Evolutionary conservation across 1,140 invertebrate genomes (phyloP).

Genomic region (Camponotus vicinus): DNA sequence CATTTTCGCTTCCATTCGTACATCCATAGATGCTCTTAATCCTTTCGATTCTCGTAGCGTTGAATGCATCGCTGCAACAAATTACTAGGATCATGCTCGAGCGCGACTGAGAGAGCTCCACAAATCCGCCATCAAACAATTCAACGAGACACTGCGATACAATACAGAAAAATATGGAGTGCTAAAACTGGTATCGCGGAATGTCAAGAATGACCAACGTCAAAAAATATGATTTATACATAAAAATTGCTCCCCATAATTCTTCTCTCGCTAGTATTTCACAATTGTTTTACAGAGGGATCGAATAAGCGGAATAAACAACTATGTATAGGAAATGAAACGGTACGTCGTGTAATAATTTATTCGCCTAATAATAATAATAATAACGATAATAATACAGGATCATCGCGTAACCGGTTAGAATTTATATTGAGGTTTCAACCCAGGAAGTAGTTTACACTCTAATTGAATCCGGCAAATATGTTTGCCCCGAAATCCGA

Average conservation of each 20-base stretch:
- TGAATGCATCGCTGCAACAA: conserved; percentile 69
- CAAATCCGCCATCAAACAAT: conserved; percentile 66
- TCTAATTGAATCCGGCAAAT: conserved; percentile 48
- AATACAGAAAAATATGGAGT: conserved; percentile 15
- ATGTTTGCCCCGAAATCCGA: conserved; percentile 50
- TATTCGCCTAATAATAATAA: conserved; percentile 29
- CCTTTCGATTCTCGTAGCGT: conserved; percentile 69
- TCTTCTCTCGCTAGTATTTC: conserved; percentile 12
- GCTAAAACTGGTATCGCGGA: conserved; percentile 13
- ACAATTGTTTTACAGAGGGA: not conserved
- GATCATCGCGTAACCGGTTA: conserved; percentile 11
- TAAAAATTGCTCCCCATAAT: conserved; percentile 5
- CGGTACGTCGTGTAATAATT: conserved; percentile 11
- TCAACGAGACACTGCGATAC: not conserved
- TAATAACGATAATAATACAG: conserved; percentile 45
- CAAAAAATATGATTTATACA: conserved; percentile 37
- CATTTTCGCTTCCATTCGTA: conserved; percentile 47
- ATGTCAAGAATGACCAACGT: conserved; percentile 28
- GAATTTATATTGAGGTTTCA: conserved; percentile 51
- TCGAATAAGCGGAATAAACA: not conserved
- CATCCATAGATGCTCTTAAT: conserved; percentile 66
- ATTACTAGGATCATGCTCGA: conserved; percentile 70
- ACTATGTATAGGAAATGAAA: conserved; percentile 5
- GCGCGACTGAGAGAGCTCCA: conserved; percentile 31
- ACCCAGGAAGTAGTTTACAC: conserved; percentile 35